Percentiles rank a stretch among this genome's conserved stretches.
Conservation (phyloP, 2,888 invertebrate species). For the Stenurella melanura region DNA sequence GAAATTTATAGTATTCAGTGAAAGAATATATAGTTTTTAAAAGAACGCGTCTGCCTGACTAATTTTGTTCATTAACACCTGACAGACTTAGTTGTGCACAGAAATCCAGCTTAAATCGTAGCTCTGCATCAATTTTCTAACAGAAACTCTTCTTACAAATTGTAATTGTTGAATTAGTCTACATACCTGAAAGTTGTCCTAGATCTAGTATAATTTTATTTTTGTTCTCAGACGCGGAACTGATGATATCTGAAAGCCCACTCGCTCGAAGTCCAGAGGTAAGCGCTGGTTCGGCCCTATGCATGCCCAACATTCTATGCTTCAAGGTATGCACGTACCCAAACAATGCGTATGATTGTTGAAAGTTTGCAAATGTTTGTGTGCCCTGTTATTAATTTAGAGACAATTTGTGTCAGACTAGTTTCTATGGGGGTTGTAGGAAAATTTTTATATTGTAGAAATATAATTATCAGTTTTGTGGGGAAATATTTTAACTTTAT, state of each 20-base stretch:
- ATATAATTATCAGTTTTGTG: too few species aligned
- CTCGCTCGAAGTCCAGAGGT: slow-evolving; percentile 76
- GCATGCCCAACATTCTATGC: slow-evolving; percentile 91
- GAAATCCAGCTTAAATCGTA: too few species aligned
- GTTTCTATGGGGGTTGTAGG: not conserved
- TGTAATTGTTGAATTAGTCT: too few species aligned
- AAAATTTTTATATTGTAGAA: too few species aligned
- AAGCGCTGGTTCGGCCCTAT: slow-evolving; percentile 85
- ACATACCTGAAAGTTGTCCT: not conserved
- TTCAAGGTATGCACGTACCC: slow-evolving; percentile 83
- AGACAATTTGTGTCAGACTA: not conserved
- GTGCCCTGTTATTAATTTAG: not conserved
- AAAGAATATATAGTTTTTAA: too few species aligned
- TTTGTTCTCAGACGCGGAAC: slow-evolving; percentile 65
- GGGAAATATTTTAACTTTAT: too few species aligned
- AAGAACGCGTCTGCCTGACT: too few species aligned
- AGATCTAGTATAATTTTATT: slow-evolving; percentile 40
- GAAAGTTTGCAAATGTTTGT: slow-evolving; percentile 10
- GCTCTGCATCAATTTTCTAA: too few species aligned
- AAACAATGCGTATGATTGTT: slow-evolving; percentile 43
- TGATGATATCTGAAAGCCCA: slow-evolving; percentile 67
- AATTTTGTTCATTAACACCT: too few species aligned
- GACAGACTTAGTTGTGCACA: too few species aligned
- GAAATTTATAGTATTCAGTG: too few species aligned
- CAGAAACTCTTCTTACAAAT: too few species aligned